phyloP scores from a whole-genome alignment of 2,888 invertebrate species.

The Tetranychus truncatus region DNA sequence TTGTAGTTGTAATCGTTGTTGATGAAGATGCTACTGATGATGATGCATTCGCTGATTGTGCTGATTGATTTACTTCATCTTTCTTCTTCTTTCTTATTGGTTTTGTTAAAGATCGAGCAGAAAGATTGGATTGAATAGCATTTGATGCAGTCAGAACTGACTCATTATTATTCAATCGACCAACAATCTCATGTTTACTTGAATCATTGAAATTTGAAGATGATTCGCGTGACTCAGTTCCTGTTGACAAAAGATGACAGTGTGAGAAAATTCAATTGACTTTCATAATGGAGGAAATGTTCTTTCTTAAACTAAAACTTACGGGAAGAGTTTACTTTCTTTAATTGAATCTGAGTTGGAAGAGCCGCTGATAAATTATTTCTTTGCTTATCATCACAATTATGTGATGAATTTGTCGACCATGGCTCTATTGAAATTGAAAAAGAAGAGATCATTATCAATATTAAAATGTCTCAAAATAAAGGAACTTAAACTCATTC shows the following conservation, averaged over 20 bases:
- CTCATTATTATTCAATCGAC: not conserved
- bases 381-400: not conserved
- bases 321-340: not conserved
- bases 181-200: not conserved
- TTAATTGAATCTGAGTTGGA: not conserved
- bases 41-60: not conserved
- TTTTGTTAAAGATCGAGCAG: not conserved
- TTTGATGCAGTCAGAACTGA: not conserved
- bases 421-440: not conserved
- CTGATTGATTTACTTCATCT: not conserved
- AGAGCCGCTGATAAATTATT: not conserved
- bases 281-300: not conserved
- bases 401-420: not conserved
- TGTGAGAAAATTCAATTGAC: not conserved
- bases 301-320: not conserved
- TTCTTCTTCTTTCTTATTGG: not conserved
- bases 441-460: not conserved
- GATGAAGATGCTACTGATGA: not conserved
- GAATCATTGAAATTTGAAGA: not conserved
- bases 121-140: not conserved
- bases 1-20: not conserved
- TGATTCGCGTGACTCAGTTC: not conserved
- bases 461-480: not conserved
- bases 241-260: not conserved
- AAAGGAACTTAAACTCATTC: not conserved